Base-by-base conservation (phyloP, 2,888 invertebrate genomes). In the Holacanthella duospinosa region DNA sequence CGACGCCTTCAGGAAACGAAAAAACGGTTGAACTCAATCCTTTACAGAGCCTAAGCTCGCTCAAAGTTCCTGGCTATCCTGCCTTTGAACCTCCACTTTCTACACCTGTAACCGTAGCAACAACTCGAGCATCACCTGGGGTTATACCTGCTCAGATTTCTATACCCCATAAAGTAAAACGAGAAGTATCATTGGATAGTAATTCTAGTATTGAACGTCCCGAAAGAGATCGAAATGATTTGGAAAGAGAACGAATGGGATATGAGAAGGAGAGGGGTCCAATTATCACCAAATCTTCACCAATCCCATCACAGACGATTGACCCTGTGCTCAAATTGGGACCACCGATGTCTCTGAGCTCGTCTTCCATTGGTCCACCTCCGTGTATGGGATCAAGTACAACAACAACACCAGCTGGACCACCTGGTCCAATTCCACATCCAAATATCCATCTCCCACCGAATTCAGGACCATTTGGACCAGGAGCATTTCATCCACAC, bases 21-120 rank as follows among this genome's bases (percentile, higher is more conserved):
- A 55, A 65, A 44, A 72, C 69, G 60, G 61, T 70, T 29, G 70
- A 70, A 29, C 43, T 70, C 25, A 87, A 88, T 79, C 88, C 88
- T 2, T 75, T 88, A 68, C 88, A 88, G 74, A 87, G 87, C 70
- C 78, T 88, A 9, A 86, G 87, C 75, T 88, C 88, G 76, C 87
- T 88, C 0, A 88, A 88, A 80, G 87, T 88, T 9, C 86, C 86
- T 44, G 86, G 86, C 43, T 85, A 84, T 55, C 68, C 70, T 36
- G 65, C 68, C 43, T 70, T 68, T 64, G 71, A 71, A 59, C 44
- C 68, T 55, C 71, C 72, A 43, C 60, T 62, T 2, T 24, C 54
- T 53, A 27, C 59, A 28, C 9, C 61, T 29, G 29, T 16, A 19
- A 4, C n/a, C 6, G 54, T 3, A 29, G 27, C 54, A 54, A 4